Base-by-base conservation (phyloP, 1,140 invertebrate genomes). In the Tribolium castaneum region DNA sequence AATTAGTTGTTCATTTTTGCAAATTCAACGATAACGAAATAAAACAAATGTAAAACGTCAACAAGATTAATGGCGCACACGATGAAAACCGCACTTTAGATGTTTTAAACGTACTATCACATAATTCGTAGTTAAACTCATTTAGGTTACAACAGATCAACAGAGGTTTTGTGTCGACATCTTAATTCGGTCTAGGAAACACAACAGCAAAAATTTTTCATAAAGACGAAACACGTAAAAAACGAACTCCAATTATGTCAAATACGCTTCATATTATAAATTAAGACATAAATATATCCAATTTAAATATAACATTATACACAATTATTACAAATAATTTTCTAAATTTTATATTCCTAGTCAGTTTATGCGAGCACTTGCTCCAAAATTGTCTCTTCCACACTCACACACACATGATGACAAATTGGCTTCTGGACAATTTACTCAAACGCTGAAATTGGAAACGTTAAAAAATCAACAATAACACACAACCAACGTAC, bases 131-230 rank as follows among this genome's bases (percentile, higher is more conserved):
- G 19, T 59, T 59, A 45, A 70, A 76, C 50, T 52, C 19, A 76
- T 70, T 70, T 70, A 59, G 62, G 12, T 35, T 75, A 76, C n/a
- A 76, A 76, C 25, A 76, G n/a, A 45, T 50, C 75, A 49, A 76
- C 59, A 51, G 6, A 12, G 34, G 34, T 13, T n/a, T 14, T 71
- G 16, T 66, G 59, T 35, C 34, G 25, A 66, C 59, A 66, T 35
- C 39, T 59, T 59, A 59, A 59, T 59, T 59, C 54, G 19, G 54
- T 59, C 22, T 25, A 25, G 22, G 19, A 59, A 59, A 59, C 54
- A 56, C 54, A 56, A 56, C 35, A 62, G 14, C 39, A 14, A 56
- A 59, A 56, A 9, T 30, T 52, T 6, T 56, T 56, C 10, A 34
- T n/a, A 45, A 59, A 25, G 35, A 62, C 74, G 9, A 30, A 76